Evolutionary conservation across 1,140 invertebrate species (phyloP).

Genomic region (Brachionus asplanchnoidis): DNA sequence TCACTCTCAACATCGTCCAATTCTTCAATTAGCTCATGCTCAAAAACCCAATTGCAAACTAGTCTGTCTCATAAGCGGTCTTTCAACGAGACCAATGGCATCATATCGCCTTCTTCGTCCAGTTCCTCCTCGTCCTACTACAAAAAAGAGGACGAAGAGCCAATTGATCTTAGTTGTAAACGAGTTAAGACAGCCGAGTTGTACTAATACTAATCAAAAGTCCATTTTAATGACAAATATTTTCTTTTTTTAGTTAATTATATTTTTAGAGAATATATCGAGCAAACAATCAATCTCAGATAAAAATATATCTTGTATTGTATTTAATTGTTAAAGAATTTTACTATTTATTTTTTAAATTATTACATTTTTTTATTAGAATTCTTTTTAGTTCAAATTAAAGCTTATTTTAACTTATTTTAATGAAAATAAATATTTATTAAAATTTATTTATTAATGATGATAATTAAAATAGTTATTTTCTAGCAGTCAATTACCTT

Average conservation of each 20-base stretch:
- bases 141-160: not conserved
- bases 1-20: not conserved
- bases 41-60: not conserved
- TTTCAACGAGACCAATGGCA: conserved; percentile 25
- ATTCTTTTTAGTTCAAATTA: no score
- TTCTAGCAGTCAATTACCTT: no score
- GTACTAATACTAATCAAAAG: conserved; percentile 8
- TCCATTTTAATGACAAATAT: not conserved
- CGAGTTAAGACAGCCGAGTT: conserved; percentile 11
- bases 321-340: not conserved
- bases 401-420: no score
- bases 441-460: no score
- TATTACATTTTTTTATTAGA: no score
- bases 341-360: not conserved
- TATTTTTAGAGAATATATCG: conserved; percentile 10
- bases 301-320: not conserved
- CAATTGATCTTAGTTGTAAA: conserved; percentile 37
- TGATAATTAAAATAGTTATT: no score
- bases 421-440: no score
- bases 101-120: conserved; percentile 35
- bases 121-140: not conserved
- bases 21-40: conserved; percentile 8
- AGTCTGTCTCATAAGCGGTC: conserved; percentile 20
- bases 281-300: not conserved
- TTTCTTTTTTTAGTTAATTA: conserved; percentile 32